phyloP scores from a whole-genome alignment of 2,797 vertebrate genomes.

The Chiroxiphia lanceolata region DNA sequence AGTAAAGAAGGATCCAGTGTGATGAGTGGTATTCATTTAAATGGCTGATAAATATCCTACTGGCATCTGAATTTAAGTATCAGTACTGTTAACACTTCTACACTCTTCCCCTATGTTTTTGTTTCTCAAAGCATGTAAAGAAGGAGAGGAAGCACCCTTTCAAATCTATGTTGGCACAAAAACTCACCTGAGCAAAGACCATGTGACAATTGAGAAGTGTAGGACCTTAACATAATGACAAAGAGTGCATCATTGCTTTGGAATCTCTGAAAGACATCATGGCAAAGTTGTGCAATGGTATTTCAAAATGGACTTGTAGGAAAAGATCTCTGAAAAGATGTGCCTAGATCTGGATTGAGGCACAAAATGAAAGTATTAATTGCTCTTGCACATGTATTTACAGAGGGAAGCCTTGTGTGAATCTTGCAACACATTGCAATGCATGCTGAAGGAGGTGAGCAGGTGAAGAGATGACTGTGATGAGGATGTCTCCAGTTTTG shows the following conservation, averaged over 20 bases:
- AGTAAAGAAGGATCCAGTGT: neutral
- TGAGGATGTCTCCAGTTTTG: neutral
- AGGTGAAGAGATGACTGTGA: neutral
- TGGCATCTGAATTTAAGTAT: neutral
- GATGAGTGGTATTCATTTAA: neutral
- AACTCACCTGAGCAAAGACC: neutral
- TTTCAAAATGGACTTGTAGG: neutral
- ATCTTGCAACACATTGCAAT: neutral
- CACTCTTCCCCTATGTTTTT: neutral
- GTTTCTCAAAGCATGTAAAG: neutral
- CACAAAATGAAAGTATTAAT: neutral
- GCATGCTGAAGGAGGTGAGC: neutral
- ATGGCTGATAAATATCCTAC: neutral
- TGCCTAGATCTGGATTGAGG: neutral
- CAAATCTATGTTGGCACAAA: neutral
- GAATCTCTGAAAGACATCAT: neutral
- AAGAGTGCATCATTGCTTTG: neutral
- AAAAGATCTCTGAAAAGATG: neutral
- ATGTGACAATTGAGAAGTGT: neutral
- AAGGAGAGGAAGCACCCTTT: neutral
- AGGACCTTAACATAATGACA: neutral
- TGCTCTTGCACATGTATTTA: accelerated
- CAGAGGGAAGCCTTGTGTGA: neutral
- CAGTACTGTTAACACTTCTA: neutral
- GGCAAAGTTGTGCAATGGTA: neutral